A percentile compares a stretch with the other conserved stretches of the same genome.
These are phyloP conservation scores for Ochropacha duplaris DNA, from an alignment of 2,888 invertebrate genomes.

Conservation along the genomic window DNA sequence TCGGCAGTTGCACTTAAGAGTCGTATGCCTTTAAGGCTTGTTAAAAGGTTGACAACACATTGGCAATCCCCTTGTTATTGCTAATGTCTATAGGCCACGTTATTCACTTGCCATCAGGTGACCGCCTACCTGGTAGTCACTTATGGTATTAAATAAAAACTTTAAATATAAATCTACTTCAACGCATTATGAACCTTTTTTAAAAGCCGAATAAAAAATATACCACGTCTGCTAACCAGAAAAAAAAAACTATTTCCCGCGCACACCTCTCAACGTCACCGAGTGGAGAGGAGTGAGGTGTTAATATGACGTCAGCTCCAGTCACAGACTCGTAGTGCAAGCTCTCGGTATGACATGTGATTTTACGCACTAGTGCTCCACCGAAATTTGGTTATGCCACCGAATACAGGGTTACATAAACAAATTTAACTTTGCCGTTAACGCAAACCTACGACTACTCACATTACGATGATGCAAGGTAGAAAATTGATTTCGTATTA, in stretches of 20 bases:
- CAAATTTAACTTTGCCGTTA: conserved; percentile 16
- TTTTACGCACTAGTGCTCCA: conserved; percentile 69
- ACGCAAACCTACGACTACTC: background rate
- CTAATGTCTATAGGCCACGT: no score
- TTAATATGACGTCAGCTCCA: conserved; percentile 39
- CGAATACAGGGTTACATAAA: conserved; percentile 31
- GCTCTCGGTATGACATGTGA: conserved; percentile 62
- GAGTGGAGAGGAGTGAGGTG: conserved; percentile 30
- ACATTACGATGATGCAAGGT: conserved; percentile 9
- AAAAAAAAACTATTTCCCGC: conserved; percentile 4
- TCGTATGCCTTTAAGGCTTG: no score
- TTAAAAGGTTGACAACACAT: no score
- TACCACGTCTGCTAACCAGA: background rate
- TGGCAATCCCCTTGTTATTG: no score
- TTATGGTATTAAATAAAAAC: no score
- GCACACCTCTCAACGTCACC: conserved; percentile 29
- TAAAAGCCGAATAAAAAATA: no score
- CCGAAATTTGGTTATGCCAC: conserved; percentile 62
- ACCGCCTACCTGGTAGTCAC: no score
- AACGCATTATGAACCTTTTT: no score
- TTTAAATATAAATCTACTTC: no score
- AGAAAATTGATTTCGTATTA: conserved; percentile 3
- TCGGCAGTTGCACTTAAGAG: no score
- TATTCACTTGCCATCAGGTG: no score
- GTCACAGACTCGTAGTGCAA: conserved; percentile 33